Conservation (phyloP, 2,113 vertebrate species). For the Dipodomys merriami region DNA sequence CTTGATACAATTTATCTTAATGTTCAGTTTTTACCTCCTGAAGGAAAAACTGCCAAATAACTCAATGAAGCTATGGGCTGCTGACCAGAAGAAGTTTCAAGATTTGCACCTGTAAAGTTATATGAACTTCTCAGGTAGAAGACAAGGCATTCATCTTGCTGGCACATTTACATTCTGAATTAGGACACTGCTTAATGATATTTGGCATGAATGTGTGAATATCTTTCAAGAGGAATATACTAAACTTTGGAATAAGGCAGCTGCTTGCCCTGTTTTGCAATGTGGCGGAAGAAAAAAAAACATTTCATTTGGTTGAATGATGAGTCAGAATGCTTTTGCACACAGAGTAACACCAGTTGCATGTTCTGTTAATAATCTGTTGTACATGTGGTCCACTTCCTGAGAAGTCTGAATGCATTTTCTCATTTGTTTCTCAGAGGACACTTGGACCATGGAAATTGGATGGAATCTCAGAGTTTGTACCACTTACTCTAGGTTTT, state of each 20-base stretch:
- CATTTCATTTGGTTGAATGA: not conserved
- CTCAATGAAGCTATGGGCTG: slow-evolving; percentile 50
- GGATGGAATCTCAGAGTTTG: not conserved
- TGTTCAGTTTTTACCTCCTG: slow-evolving; percentile 59
- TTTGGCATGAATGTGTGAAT: slow-evolving; percentile 50
- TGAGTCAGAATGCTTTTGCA: not conserved
- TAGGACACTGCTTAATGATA: slow-evolving; percentile 53
- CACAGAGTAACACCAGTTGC: not conserved
- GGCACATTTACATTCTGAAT: not conserved
- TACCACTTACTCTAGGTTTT: not conserved
- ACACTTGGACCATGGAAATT: not conserved
- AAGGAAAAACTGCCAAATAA: slow-evolving; percentile 61
- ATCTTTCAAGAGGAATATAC: slow-evolving; percentile 18
- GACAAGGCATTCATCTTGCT: slow-evolving; percentile 48
- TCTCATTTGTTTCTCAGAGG: not conserved
- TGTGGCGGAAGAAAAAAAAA: not conserved
- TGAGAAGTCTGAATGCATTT: not conserved
- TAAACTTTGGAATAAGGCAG: not conserved
- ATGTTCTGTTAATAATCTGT: not conserved
- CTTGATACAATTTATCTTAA: slow-evolving; percentile 49
- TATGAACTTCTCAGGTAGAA: slow-evolving; percentile 53
- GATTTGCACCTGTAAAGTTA: slow-evolving; percentile 53
- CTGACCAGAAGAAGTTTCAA: slow-evolving; percentile 30
- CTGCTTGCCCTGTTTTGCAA: not conserved
- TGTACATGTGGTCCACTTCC: not conserved